Evolutionary conservation across 2,888 invertebrate species (phyloP).

Genomic region (Nephrotoma appendiculata): DNA sequence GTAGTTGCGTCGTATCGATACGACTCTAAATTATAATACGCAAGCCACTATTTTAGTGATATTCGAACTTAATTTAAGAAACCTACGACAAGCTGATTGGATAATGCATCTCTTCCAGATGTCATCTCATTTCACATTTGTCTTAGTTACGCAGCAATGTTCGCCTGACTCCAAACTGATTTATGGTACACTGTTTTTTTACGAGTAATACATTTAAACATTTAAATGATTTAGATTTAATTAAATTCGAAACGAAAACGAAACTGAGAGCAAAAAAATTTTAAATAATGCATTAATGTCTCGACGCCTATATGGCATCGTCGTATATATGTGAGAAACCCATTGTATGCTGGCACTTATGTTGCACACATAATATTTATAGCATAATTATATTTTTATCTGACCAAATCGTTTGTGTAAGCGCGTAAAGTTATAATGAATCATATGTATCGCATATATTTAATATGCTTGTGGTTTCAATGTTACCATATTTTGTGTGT

Average conservation of each 20-base stretch:
- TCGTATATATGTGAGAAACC: not conserved
- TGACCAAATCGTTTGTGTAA: not conserved
- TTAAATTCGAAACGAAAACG: not conserved
- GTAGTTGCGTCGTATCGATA: no score
- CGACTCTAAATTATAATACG: no score
- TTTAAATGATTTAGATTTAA: not conserved
- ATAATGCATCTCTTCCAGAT: not conserved
- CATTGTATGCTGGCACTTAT: not conserved
- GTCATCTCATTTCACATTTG: not conserved
- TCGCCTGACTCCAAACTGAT: not conserved
- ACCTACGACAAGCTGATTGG: no score
- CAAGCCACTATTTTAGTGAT: no score
- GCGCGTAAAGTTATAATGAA: not conserved
- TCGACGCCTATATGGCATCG: not conserved
- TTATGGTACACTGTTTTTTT: not conserved
- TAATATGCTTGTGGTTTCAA: not conserved
- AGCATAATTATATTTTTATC: not conserved
- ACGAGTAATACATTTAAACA: not conserved
- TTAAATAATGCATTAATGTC: not conserved
- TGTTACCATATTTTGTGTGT: not conserved
- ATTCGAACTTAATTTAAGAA: no score
- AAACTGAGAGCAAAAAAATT: not conserved
- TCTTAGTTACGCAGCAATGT: not conserved
- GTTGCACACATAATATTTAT: not conserved
- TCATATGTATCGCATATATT: not conserved